These are phyloP conservation scores for Thalassaphorura encarpata DNA, from an alignment of 1,140 invertebrate species.

Conservation along the genomic window DNA sequence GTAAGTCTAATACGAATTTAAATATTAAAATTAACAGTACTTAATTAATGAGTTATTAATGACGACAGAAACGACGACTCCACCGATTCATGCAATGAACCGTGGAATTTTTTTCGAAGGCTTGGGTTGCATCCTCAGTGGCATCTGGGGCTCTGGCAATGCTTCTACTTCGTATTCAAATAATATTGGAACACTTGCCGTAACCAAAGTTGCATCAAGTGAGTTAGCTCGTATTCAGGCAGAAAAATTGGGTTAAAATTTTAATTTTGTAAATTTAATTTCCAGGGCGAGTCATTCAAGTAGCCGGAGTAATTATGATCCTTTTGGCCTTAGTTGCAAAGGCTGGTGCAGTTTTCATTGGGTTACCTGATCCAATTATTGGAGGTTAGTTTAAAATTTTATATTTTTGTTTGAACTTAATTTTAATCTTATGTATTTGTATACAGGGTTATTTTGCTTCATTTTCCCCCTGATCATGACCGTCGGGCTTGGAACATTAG, in stretches of 20 bases:
- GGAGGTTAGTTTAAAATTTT: not conserved
- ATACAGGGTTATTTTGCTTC: no score
- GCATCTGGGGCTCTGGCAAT: conserved; percentile 45
- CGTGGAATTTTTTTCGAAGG: conserved; percentile 75
- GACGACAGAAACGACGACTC: conserved; percentile 56
- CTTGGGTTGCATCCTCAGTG: conserved; percentile 67
- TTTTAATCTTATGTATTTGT: no score
- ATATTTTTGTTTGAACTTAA: conserved; percentile 30
- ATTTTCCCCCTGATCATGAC: conserved; percentile 71
- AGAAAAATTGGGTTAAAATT: no score
- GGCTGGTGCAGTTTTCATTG: conserved; percentile 72
- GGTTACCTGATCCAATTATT: conserved; percentile 61
- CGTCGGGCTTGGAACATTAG: conserved; percentile 45
- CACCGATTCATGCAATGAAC: conserved; percentile 61
- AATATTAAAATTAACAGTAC: conserved; percentile 6
- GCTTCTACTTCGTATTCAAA: conserved; percentile 69
- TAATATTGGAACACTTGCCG: conserved; percentile 60
- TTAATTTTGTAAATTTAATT: no score
- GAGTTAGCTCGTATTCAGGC: no score
- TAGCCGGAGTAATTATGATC: conserved; percentile 64
- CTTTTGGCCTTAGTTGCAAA: conserved; percentile 68
- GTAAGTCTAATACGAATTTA: no score
- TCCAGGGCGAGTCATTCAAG: conserved; percentile 60
- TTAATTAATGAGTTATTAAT: not conserved
- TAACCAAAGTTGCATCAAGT: conserved; percentile 18